Evolutionary conservation across 2,888 invertebrate species (phyloP), one percentile per base, ranked within the genome.

Genomic region (Pteria penguin): DNA sequence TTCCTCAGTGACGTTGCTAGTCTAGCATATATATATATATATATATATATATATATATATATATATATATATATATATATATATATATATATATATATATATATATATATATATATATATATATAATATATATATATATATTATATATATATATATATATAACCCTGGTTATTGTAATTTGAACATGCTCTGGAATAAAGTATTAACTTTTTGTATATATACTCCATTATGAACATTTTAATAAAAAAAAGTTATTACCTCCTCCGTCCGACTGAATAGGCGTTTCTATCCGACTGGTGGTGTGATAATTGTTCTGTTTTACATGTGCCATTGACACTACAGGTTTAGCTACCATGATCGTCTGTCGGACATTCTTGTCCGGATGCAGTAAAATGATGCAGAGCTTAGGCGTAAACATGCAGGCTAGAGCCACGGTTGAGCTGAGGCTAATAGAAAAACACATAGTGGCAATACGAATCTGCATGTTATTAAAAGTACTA

Each of bases 381-480:
- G 97, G 97, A 81, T 96, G 95, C 77, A 97, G 94, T 81, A 97
- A 93, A 86, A 97, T 97, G 88, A 97, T 97, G 92, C 97, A 97
- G 58, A 97, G 92, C 94, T 98, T 98, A 11, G 98, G 98, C 58
- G 97, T 95, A 93, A 98, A 98, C 79, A 98, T 94, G 92, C 98
- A 98, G 73, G 95, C 96, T 75, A 98, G 95, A 8, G 98, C 97
- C 82, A 98, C 98, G 85, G 97, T 97, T 81, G 97, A 98, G 87
- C 97, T 97, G 83, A 98, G 94, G 79, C 97, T 97, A 91, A 98
- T 97, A 85, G 98, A 97, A 88, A 98, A 96, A 72, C 97, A 97
- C 96, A 98, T 97, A 92, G 97, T 97, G 86, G 97, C 97, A 91
- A 98, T 96, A 78, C 98, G 94, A 77, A 98, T 94, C 14, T 97